phyloP scores from a whole-genome alignment of 2,888 invertebrate genomes.

The Odontocerum albicorne region DNA sequence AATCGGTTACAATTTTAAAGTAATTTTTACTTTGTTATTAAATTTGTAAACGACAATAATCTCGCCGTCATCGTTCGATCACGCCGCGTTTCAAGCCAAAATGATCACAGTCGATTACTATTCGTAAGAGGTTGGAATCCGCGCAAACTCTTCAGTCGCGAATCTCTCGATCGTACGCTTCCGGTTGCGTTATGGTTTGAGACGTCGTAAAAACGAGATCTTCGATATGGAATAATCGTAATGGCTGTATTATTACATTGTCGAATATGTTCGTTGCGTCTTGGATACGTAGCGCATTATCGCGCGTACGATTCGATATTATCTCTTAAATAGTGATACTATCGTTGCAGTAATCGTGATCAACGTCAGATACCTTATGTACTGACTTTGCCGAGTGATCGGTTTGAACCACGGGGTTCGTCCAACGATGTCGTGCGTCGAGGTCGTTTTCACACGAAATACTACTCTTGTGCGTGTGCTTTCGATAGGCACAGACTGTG shows the following conservation, averaged over 20 bases:
- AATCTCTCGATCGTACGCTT: constrained; percentile 10
- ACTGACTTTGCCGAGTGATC: constrained; percentile 7
- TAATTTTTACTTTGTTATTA: no score
- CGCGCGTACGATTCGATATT: neutral
- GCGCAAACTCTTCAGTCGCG: neutral
- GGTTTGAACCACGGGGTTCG: constrained; percentile 13
- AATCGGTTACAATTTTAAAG: no score
- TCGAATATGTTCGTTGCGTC: constrained; percentile 5
- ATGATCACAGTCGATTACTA: constrained; percentile 20
- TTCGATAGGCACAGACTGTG: neutral
- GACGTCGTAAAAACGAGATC: constrained; percentile 13
- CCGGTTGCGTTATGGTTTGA: constrained; percentile 11
- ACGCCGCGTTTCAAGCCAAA: no score
- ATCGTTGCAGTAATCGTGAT: neutral
- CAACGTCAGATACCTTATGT: neutral
- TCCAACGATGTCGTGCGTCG: constrained; percentile 6
- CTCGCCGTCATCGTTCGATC: constrained; percentile 2
- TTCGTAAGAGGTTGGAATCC: constrained; percentile 1
- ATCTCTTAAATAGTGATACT: neutral
- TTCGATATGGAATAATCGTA: constrained; percentile 10
- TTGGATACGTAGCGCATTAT: neutral
- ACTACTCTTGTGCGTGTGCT: neutral
- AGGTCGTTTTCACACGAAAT: constrained; percentile 11
- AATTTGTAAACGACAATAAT: no score
- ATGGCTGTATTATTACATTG: neutral